Evolutionary conservation across 2,113 vertebrate species (phyloP), one percentile per base, ranked within the genome.

Genomic region (Pelecanoides urinatrix): DNA sequence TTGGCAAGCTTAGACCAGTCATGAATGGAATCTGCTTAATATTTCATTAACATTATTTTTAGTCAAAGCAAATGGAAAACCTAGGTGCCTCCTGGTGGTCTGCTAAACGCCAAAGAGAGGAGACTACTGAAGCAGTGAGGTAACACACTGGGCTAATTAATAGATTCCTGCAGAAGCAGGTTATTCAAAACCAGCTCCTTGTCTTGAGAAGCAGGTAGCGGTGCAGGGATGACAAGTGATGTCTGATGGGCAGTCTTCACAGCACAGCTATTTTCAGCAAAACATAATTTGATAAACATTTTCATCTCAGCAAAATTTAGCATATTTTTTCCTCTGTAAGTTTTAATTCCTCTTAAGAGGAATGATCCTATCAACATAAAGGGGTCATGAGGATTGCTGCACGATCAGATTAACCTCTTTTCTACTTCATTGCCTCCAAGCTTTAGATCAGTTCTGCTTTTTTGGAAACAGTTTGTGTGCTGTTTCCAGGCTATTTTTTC

Each of bases 351-450:
- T 32, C 86, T 92, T 94, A 92, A 93, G 68, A 90, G 23, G 82
- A 93, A 92, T 88, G 86, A 95, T 96, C 88, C 90, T 94, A 88
- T 95, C 90, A 96, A 77, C 47, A 49, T 77, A 90, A 88, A 88
- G 75, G 88, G 78, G 78, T 94, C 90, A 92, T 92, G 91, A 92
- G 82, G 94, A 94, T 88, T 94, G 82, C 59, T 76, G 67, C 78
- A 86, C 71, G 75, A 86, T 67, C 82, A 96, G 91, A 96, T 94
- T 92, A 96, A 86, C 88, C 71, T 83, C 71, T 88, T 71, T 92
- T 88, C 2, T 32, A 79, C 95, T 93, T 82, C 82, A 44, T 58
- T 94, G 61, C 50, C 67, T 86, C 20, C 50, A 77, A 45, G 59
- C 25, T 89, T 90, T 82, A 81, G 30, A 89, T 88, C 72, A 87